Evolutionary conservation across 1,140 invertebrate genomes (phyloP).

Genomic region (Phenacoccus solenopsis): DNA sequence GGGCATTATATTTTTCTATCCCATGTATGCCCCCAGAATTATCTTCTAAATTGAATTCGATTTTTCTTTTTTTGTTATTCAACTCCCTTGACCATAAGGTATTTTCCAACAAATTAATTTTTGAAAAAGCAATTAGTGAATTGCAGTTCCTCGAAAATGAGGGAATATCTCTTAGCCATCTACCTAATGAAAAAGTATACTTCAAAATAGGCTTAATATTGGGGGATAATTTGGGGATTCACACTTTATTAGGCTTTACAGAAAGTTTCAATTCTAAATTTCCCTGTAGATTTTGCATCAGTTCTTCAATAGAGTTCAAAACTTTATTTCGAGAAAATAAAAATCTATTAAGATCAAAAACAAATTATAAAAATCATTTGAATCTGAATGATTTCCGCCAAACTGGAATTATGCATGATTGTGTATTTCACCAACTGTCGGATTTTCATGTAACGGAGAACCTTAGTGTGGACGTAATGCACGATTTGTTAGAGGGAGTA

Average conservation of each 20-base stretch:
- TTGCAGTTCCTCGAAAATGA: constrained; percentile 26
- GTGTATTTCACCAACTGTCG: no score
- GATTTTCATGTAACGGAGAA: no score
- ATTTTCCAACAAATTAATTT: constrained; percentile 27
- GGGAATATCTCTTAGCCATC: no score
- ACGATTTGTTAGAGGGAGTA: no score
- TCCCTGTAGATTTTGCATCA: not conserved
- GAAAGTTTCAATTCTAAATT: constrained; percentile 27
- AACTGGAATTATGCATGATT: no score
- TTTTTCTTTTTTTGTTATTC: constrained; percentile 29
- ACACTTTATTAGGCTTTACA: constrained; percentile 30
- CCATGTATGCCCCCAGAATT: constrained; percentile 28
- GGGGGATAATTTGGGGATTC: constrained; percentile 32
- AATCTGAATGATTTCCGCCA: no score
- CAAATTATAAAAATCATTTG: no score
- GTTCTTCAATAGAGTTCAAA: no score
- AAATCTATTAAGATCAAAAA: no score
- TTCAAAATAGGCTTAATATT: constrained; percentile 28
- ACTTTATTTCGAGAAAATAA: no score
- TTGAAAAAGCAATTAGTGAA: constrained; percentile 28
- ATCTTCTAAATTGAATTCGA: constrained; percentile 28
- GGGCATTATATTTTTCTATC: constrained; percentile 29
- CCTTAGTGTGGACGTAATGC: no score
- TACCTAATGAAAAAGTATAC: constrained; percentile 26
- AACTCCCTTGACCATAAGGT: constrained; percentile 28